Base-by-base conservation (phyloP, 2,888 invertebrate species). In the Troides aeacus region DNA sequence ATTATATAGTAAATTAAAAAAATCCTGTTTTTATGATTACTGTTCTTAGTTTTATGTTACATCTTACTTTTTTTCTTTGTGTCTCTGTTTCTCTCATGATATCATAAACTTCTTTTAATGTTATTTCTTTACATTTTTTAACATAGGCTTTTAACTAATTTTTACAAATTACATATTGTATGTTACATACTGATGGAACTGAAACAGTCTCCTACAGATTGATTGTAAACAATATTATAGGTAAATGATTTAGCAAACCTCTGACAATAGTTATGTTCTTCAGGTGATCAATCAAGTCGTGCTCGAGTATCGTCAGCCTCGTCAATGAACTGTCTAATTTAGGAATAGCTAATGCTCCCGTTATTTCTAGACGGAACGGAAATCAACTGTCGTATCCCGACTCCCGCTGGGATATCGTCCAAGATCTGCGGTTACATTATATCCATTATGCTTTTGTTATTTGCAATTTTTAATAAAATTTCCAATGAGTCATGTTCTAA, bases 371-470 rank as follows among this genome's bases (percentile, higher is more conserved):
- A 66, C 70, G 72, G 75, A 77, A 83, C 89, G 92, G 91, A 92
- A 91, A 90, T 92, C 89, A 91, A 86, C 88, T 89, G 91, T 91
- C 91, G 82, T 81, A 84, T 82, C 80, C 81, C 81, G 87, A 88
- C 87, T 86, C 84, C 81, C 78, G 78, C 79, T 87, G 88, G 88
- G 87, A 84, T 84, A 85, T 85, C 84, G 80, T 86, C 89, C 88
- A 89, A 89, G 88, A 84, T 81, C 81, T 85, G 84, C 80, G 78
- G 84, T 87, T 86, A 82, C 85, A 85, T 86, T 85, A 84, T 84
- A 87, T 88, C 84, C 78, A 81, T 80, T 82, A 81, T 74, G 81
- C 83, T 85, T 83, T 79, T 78, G 50, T 17, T 23, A 60, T 36
- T 58, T 6, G 57, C 56, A 57, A 21, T 64, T 64, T 56, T 50